A percentile compares a stretch with the other conserved stretches of the same genome.
Conservation (phyloP, 37 sponge, comb jelly and placozoan genomes). For the Cliona cf. orientalis region DNA sequence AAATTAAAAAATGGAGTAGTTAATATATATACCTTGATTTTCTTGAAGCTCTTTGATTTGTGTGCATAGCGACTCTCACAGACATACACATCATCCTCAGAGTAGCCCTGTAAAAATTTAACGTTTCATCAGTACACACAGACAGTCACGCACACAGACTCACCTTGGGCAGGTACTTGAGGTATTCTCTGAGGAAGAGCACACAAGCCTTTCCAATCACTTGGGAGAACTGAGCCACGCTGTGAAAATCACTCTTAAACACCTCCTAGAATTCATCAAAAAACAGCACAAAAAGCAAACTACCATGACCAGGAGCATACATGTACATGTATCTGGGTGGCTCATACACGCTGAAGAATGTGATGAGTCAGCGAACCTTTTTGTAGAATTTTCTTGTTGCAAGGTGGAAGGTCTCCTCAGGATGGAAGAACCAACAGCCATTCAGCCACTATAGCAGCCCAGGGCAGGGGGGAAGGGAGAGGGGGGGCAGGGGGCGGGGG, state of each 20-base stretch:
- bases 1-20: not conserved
- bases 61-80: constrained; percentile 81
- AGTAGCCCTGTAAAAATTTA: constrained; percentile 41
- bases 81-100: constrained; percentile 82
- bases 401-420: constrained; percentile 89
- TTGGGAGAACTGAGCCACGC: constrained; percentile 33
- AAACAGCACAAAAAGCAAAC: not conserved
- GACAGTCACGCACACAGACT: not conserved
- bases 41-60: constrained; percentile 77
- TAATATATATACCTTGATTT: constrained; percentile 61
- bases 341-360: no score
- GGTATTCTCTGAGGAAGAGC: constrained; percentile 68
- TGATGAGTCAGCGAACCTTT: constrained; percentile 48
- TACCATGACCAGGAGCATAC: not conserved
- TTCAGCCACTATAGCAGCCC: constrained; percentile 63
- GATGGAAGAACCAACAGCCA: constrained; percentile 87
- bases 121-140: not conserved
- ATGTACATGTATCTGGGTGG: not conserved
- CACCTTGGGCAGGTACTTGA: constrained; percentile 67
- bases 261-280: constrained; percentile 61
- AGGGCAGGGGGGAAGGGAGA: not conserved
- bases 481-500: not conserved
- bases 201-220: constrained; percentile 69
- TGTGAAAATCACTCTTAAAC: constrained; percentile 82
- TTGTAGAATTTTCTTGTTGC: constrained; percentile 80